These are phyloP conservation scores for Linnaemya vulpina DNA, from an alignment of 2,888 invertebrate genomes.

Conservation along the genomic window DNA sequence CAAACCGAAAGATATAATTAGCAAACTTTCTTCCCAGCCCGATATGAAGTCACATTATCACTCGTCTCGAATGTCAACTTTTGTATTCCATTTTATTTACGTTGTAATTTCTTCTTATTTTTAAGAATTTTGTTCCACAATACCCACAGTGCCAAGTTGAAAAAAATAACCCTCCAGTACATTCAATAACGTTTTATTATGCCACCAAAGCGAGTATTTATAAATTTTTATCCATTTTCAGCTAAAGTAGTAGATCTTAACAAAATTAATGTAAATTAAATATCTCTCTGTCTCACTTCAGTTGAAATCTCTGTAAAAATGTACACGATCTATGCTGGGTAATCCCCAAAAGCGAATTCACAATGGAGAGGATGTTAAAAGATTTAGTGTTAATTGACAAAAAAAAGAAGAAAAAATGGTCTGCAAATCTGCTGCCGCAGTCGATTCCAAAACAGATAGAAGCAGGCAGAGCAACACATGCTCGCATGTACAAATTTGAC, in stretches of 20 bases:
- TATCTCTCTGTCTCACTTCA: background rate
- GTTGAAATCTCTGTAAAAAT: background rate
- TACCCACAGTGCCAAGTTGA: background rate
- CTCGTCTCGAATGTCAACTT: no score
- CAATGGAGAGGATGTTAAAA: background rate
- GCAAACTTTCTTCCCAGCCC: no score
- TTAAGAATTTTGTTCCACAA: background rate
- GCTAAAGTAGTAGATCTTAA: background rate
- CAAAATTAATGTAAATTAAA: background rate
- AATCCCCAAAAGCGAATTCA: constrained; percentile 39
- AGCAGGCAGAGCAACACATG: background rate
- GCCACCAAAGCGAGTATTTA: background rate
- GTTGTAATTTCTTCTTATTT: no score
- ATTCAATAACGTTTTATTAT: background rate
- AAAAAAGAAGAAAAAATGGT: no score
- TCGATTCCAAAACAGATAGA: constrained; percentile 3
- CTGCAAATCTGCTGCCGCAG: constrained; percentile 35
- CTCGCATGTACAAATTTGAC: background rate
- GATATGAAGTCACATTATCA: no score
- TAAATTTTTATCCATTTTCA: background rate
- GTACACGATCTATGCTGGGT: constrained; percentile 9
- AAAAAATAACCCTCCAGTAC: background rate
- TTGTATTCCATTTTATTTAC: no score
- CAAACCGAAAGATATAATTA: no score
- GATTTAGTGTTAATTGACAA: constrained; percentile 59